A percentile compares a stretch with the other conserved stretches of the same genome.
phyloP scores from a whole-genome alignment of 2,113 vertebrate species.

The Podiceps cristatus region DNA sequence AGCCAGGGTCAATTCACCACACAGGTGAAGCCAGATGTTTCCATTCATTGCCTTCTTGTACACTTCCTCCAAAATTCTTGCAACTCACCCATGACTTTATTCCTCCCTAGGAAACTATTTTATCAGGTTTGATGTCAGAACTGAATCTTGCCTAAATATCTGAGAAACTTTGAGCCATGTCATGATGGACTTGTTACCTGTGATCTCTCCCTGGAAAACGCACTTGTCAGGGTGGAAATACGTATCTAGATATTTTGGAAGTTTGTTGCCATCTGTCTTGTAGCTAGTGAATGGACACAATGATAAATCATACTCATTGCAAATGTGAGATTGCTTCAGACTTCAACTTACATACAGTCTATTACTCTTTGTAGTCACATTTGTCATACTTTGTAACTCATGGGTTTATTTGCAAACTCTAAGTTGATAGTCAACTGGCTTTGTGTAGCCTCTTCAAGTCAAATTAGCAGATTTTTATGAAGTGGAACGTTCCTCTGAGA shows the following conservation, averaged over 20 bases:
- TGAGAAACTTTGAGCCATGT: neutral
- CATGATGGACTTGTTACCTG: neutral
- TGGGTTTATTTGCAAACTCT: neutral
- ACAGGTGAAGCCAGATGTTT: neutral
- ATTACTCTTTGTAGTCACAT: neutral
- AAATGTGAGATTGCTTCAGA: neutral
- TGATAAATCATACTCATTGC: neutral
- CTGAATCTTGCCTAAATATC: neutral
- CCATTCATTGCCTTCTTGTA: neutral
- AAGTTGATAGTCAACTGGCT: neutral
- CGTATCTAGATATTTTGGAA: neutral
- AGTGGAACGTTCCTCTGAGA: neutral
- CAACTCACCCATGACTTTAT: neutral
- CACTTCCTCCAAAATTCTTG: neutral
- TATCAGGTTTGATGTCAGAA: neutral
- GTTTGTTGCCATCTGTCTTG: neutral
- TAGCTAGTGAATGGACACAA: neutral
- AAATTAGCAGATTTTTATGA: neutral
- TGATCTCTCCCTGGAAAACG: neutral
- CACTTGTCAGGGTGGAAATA: neutral
- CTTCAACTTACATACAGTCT: neutral
- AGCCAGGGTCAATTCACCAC: too few relatives aligned
- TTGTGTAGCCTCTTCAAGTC: neutral
- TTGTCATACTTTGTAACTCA: neutral
- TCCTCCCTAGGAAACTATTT: neutral